Base-by-base conservation (phyloP, 2,888 invertebrate species). In the Scaptomyza cyrtandrae region DNA sequence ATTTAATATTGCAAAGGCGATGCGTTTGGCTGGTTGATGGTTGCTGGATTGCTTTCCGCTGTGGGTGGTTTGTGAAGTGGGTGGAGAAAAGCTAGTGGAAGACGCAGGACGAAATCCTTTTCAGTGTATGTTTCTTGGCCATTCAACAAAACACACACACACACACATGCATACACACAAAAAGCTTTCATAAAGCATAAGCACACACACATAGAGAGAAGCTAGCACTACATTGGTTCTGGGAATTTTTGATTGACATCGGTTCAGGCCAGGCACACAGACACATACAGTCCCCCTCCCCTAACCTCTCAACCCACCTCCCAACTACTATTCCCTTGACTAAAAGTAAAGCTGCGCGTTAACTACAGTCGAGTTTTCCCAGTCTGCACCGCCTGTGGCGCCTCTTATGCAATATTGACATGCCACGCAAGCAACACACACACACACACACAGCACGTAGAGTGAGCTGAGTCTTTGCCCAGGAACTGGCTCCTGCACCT, bases 191-290 rank as follows among this genome's bases (percentile, higher is more conserved):
- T 80, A 84, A 88, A 86, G 75, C 86, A 75, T 75, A 45, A 77
- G 75, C 75, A 79, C 70, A 66, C 62, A 65, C 55, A 60, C 50
- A 63, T 52, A 63, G 4, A 53, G 4, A 24, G 24, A 46, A 33
- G 43, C 55, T 35, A 56, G 53, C 55, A 64, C 76, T 80, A 88
- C 88, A 84, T 88, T 80, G 84, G 87, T 76, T 88, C 83, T 82
- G 88, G 84, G 86, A 88, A 89, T 88, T 89, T 87, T 89, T 89
- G 90, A 89, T 89, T 89, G 89, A 89, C 89, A 89, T 84, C 84
- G 87, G 87, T 80, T 87, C 76, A 69, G 80, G 71, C 54, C 62
- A 64, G 58, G 50, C 54, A 49, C 70, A 67, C 48, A 27, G 14
- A 31, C 27, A 35, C 16, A 56, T 27, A 39, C 24, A 43, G 13